phyloP scores from a whole-genome alignment of 2,113 vertebrate species.

The Sander vitreus region DNA sequence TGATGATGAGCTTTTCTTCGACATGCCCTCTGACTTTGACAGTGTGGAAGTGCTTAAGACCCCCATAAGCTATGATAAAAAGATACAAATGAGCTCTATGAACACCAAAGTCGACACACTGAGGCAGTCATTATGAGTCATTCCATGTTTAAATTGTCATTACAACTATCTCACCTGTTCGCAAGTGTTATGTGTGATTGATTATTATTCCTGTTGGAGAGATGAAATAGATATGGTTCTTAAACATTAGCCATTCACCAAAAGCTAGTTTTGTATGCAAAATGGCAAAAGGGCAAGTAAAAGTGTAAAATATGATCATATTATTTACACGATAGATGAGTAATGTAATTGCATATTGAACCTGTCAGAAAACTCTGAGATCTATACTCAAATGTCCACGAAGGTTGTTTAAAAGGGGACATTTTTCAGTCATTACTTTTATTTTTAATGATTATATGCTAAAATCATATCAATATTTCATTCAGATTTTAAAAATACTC shows the following conservation, averaged over 20 bases:
- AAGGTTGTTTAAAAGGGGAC: no score
- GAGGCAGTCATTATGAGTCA: not conserved
- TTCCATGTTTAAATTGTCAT: not conserved
- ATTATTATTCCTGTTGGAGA: not conserved
- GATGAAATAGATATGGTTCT: not conserved
- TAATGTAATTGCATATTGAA: not conserved
- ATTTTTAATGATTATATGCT: no score
- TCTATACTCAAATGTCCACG: no score
- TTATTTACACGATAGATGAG: not conserved
- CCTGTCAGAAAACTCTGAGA: no score
- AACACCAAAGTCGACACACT: constrained; percentile 25
- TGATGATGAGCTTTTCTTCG: constrained; percentile 82
- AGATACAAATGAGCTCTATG: not conserved
- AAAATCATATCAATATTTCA: no score
- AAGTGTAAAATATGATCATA: not conserved
- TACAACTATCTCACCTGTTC: not conserved
- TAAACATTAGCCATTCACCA: not conserved
- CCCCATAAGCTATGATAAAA: constrained; percentile 10
- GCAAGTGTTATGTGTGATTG: not conserved
- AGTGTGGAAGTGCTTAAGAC: not conserved
- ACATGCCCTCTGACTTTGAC: constrained; percentile 72
- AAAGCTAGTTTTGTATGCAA: constrained; percentile 7
- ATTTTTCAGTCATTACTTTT: no score
- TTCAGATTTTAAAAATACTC: no score
- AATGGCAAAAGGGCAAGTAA: not conserved